Evolutionary conservation across 2,113 vertebrate genomes (phyloP), one percentile per base, ranked within the genome.

Genomic region (Cinclus mexicanus): DNA sequence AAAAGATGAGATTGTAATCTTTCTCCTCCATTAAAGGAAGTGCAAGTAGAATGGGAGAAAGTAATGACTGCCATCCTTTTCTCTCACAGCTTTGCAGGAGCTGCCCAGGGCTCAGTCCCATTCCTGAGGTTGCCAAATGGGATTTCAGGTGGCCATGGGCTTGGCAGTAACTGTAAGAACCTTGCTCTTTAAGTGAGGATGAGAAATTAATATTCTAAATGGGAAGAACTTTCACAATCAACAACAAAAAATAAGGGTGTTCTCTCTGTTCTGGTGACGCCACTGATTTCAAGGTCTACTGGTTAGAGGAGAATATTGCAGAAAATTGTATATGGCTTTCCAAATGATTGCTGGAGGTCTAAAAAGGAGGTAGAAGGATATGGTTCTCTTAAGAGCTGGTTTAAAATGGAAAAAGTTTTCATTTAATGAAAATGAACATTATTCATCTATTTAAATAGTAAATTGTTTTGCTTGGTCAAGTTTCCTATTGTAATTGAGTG

Each of bases 121-220:
- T 68, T 65, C 41, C 50, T 74, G 85, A 80, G 28, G 17, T 9
- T 50, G 33, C 9, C 37, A 31, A 25, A 77, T 52, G 42, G 46
- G 25, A 44, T 85, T 91, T 68, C n/a, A 7, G 0, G 0, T n/a
- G 64, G 53, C 14, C 16, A 3, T 24, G 29, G 41, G 4, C 33
- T 85, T 84, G 21, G 79, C 68, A 79, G 16, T 56, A 55, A 13
- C 37, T 80, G 33, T 35, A 26, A 37, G 21, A 84, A 35, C 29
- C 47, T 70, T 65, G 18, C 20, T 81, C 9, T 85, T 71, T 69
- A 47, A 21, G 28, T 39, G 56, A 75, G n/a, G 15, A 23, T 74
- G 31, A 55, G 35, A 82, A 64, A 67, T 21, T 3, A 67, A 25
- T n/a, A 57, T 65, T 77, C 25, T 52, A 78, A 77, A 74, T 12